Base-by-base conservation (phyloP, 2,888 invertebrate genomes). In the Leucophenga montana region DNA sequence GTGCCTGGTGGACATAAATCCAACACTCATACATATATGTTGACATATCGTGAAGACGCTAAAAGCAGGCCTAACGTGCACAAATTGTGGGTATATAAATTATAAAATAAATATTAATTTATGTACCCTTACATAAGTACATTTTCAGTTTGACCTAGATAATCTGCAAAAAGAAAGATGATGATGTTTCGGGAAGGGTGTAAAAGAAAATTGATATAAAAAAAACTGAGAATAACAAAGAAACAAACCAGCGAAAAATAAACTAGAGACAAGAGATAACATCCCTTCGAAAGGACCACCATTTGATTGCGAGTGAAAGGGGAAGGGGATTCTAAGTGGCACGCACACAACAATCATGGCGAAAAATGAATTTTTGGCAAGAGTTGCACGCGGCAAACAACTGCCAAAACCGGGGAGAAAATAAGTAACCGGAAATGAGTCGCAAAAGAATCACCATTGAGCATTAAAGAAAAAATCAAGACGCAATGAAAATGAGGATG, bases 41-140 rank as follows among this genome's bases (percentile, higher is more conserved):
- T 48, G 48, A 48, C 14, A 3, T 48, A 48, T n/a, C 0, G 0
- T 48, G 48, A 48, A 16, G 16, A 5, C 27, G 56, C 13, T 8
- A 22, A 22, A 48, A 6, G n/a, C 6, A 16, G 56, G 18, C 22
- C 16, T 16, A n/a, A 18, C 14, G n/a, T 14, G 50, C 54, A 9
- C 22, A 57, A 57, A 57, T 57, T 57, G 27, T 31, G n/a, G 18
- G 18, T 27, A 27, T 8, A 65, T 65, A 65, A 65, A 65, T 65
- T 65, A 50, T 50, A 27, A 65, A 65, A 65, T 50, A 65, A 50
- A 65, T 65, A 46, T 65, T 50, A 65, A 65, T 50, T 65, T 65
- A 65, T 65, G 65, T 22, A 65, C 65, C 65, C 65, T 31, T 3
- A 11, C 14, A 57, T n/a, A 27, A 11, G 39, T 39, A 39, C 9